Conservation (phyloP, 2,888 invertebrate species). For the Limenitis camilla region DNA sequence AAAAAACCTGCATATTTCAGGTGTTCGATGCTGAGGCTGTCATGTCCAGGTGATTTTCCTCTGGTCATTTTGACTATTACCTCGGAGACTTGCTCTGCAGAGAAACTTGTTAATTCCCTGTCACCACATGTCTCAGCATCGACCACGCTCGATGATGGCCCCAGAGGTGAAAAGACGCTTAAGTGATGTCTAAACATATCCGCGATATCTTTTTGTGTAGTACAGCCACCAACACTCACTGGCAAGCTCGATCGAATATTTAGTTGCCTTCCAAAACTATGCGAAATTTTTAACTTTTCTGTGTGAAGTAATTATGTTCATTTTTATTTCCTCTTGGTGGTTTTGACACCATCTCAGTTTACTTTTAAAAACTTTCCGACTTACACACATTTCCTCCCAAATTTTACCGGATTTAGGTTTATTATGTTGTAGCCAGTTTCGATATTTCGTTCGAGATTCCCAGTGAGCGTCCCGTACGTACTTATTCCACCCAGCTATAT, state of each 20-base stretch:
- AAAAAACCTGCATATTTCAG: constrained; percentile 7
- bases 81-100: background rate
- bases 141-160: background rate
- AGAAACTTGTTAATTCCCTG: background rate
- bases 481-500: constrained; percentile 12
- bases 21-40: constrained; percentile 10
- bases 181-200: constrained; percentile 13
- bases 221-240: constrained; percentile 16
- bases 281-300: constrained; percentile 4
- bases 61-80: constrained; percentile 3
- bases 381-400: constrained; percentile 13
- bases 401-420: background rate
- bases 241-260: constrained; percentile 9
- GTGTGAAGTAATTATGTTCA: constrained; percentile 14
- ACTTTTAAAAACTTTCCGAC: constrained; percentile 13
- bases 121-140: background rate
- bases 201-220: constrained; percentile 8
- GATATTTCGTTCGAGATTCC: background rate
- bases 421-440: constrained; percentile 2
- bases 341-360: constrained; percentile 16
- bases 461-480: constrained; percentile 7
- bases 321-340: constrained; percentile 13
- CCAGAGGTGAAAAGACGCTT: background rate
- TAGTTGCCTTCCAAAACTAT: constrained; percentile 14
- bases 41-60: constrained; percentile 9